phyloP scores from a whole-genome alignment of 1,140 invertebrate genomes.

The Mactra quadrangularis region DNA sequence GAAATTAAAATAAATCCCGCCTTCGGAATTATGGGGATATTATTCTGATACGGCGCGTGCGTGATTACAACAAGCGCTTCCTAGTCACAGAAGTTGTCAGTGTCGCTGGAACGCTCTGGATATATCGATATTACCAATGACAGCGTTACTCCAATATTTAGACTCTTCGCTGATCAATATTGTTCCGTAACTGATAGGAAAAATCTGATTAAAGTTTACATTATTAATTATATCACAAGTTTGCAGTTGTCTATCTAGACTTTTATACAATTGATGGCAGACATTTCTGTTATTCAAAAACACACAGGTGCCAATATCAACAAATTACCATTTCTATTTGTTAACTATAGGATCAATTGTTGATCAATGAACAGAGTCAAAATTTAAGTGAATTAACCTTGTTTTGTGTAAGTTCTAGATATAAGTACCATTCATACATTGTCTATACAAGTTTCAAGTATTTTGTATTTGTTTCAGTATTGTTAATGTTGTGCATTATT shows the following conservation, averaged over 20 bases:
- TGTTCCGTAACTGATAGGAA: constrained; percentile 10
- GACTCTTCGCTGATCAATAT: constrained; percentile 11
- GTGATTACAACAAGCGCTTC: constrained; percentile 12
- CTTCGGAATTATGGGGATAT: constrained; percentile 27
- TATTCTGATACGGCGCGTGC: constrained; percentile 21
- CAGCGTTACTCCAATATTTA: neutral
- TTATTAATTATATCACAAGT: constrained; percentile 23
- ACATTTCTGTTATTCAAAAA: no score
- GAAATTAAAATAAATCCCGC: constrained; percentile 38
- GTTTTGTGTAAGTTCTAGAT: no score
- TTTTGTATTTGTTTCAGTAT: no score
- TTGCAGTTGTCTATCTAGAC: neutral
- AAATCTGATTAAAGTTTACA: constrained; percentile 29
- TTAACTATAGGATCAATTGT: no score
- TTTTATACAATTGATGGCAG: no score
- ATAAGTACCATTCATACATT: no score
- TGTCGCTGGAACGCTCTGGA: constrained; percentile 16
- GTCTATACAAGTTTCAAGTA: no score
- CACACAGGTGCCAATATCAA: no score
- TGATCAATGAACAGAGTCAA: no score
- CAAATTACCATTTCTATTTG: no score
- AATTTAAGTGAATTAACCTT: no score
- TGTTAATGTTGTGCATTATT: no score
- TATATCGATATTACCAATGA: neutral
- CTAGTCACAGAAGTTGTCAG: constrained; percentile 9